Evolutionary conservation across 1,140 invertebrate genomes (phyloP).

Genomic region (Drosophila tsacasi): DNA sequence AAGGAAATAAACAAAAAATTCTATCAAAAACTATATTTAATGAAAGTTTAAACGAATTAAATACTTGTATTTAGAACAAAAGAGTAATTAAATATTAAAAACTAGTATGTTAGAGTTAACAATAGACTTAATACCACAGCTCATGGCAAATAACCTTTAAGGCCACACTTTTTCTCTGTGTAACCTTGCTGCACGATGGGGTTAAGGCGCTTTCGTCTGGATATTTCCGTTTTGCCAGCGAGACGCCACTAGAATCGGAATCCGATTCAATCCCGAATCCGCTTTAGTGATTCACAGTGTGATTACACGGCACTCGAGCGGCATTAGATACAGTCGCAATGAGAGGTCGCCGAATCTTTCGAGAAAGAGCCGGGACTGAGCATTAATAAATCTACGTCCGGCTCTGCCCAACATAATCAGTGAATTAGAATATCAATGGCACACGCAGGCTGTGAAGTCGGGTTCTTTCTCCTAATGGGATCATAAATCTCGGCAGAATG

Average conservation of each 20-base stretch:
- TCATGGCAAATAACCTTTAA: no score
- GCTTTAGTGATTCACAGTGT: slow-evolving; percentile 70
- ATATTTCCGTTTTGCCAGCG: slow-evolving; percentile 65
- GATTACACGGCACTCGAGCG: slow-evolving; percentile 59
- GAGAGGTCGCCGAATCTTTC: slow-evolving; percentile 6
- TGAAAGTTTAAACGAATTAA: no score
- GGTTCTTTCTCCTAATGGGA: slow-evolving; percentile 42
- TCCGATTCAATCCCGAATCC: slow-evolving; percentile 48
- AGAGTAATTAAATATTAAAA: no score
- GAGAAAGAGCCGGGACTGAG: slow-evolving; percentile 9
- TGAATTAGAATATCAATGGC: slow-evolving; percentile 50
- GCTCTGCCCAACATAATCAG: slow-evolving; percentile 32
- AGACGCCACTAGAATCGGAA: slow-evolving; percentile 56
- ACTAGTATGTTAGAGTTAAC: no score
- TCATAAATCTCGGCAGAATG: slow-evolving; percentile 31
- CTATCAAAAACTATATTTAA: no score
- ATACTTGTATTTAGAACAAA: no score
- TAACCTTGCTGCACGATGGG: slow-evolving; percentile 10
- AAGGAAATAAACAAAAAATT: no score
- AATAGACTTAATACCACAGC: no score
- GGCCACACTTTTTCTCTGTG: slow-evolving; percentile 1
- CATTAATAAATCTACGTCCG: slow-evolving; percentile 31
- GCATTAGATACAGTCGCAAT: slow-evolving; percentile 50
- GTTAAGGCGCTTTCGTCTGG: slow-evolving; percentile 60
- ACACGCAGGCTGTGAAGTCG: slow-evolving; percentile 32